phyloP scores from a whole-genome alignment of 2,888 invertebrate genomes.

The Diadegma fenestrale region DNA sequence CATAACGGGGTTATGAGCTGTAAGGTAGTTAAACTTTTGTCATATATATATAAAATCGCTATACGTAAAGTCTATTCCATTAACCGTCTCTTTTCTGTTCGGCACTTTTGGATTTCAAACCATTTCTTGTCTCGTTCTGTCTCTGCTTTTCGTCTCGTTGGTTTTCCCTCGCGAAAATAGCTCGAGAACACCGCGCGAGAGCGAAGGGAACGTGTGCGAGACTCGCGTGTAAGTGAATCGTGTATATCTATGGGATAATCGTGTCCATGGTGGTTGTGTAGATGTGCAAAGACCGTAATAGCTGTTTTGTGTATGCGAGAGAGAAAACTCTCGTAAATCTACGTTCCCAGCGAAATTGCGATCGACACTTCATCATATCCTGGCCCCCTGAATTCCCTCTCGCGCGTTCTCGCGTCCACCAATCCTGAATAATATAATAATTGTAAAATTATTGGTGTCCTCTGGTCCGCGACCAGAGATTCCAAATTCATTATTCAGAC shows the following conservation, averaged over 20 bases:
- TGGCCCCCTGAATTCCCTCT: slow-evolving; percentile 47
- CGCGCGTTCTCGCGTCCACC: slow-evolving; percentile 59
- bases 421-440: slow-evolving; percentile 72
- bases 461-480: slow-evolving; percentile 42
- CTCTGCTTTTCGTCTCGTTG: slow-evolving; percentile 34
- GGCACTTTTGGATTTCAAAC: slow-evolving; percentile 36
- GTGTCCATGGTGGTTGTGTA: neutral
- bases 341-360: slow-evolving; percentile 69
- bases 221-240: slow-evolving; percentile 11
- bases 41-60: slow-evolving; percentile 76
- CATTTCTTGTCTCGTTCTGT: slow-evolving; percentile 41
- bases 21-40: slow-evolving; percentile 82
- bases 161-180: slow-evolving; percentile 81
- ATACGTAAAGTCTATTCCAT: slow-evolving; percentile 35
- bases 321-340: slow-evolving; percentile 67
- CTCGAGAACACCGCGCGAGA: slow-evolving; percentile 51
- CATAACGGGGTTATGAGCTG: slow-evolving; percentile 83
- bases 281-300: slow-evolving; percentile 28
- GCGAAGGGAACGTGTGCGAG: slow-evolving; percentile 14
- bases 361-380: slow-evolving; percentile 71
- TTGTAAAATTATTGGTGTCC: slow-evolving; percentile 68
- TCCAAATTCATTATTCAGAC: slow-evolving; percentile 48
- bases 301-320: slow-evolving; percentile 49
- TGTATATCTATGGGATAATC: neutral
- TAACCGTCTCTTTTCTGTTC: slow-evolving; percentile 29